Percentiles rank a stretch among this genome's conserved stretches.
Conservation (phyloP, 2,113 vertebrate species). For the Cyprinodon brontotheroides region DNA sequence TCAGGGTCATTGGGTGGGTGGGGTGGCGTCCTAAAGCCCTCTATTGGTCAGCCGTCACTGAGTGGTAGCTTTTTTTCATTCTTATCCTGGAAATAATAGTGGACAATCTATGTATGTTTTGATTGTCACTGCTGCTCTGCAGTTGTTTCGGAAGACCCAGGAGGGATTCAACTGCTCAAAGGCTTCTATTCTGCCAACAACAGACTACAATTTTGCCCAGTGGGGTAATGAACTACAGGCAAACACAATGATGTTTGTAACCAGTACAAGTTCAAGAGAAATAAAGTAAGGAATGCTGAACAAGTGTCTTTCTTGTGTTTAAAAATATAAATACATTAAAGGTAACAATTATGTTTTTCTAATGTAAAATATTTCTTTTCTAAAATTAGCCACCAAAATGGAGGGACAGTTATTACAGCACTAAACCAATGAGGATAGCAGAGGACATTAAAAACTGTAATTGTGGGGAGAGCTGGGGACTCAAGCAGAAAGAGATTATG, state of each 20-base stretch:
- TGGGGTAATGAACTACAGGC: slow-evolving; percentile 55
- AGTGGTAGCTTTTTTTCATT: slow-evolving; percentile 58
- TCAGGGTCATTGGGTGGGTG: no score
- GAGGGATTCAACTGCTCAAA: slow-evolving; percentile 46
- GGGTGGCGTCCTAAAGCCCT: no score
- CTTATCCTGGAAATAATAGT: slow-evolving; percentile 65
- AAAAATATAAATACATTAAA: background rate
- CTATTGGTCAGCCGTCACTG: no score
- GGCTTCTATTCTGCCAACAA: slow-evolving; percentile 53
- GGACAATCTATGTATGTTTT: slow-evolving; percentile 59
- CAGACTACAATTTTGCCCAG: slow-evolving; percentile 55
- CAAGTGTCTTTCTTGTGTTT: slow-evolving; percentile 13
- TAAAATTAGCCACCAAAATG: background rate
- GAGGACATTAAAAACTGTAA: slow-evolving; percentile 6
- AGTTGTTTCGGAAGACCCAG: slow-evolving; percentile 47
- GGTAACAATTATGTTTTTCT: slow-evolving; percentile 29
- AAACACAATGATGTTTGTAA: slow-evolving; percentile 36
- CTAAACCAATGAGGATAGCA: background rate
- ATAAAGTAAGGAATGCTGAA: slow-evolving; percentile 11
- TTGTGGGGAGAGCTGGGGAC: background rate
- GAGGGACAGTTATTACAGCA: background rate
- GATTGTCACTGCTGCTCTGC: slow-evolving; percentile 58
- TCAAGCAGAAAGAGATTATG: slow-evolving; percentile 15
- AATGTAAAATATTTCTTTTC: background rate
- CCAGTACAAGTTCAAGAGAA: slow-evolving; percentile 40